These are phyloP conservation scores for Panzeria rudis DNA, from an alignment of 2,888 invertebrate species.

Conservation along the genomic window DNA sequence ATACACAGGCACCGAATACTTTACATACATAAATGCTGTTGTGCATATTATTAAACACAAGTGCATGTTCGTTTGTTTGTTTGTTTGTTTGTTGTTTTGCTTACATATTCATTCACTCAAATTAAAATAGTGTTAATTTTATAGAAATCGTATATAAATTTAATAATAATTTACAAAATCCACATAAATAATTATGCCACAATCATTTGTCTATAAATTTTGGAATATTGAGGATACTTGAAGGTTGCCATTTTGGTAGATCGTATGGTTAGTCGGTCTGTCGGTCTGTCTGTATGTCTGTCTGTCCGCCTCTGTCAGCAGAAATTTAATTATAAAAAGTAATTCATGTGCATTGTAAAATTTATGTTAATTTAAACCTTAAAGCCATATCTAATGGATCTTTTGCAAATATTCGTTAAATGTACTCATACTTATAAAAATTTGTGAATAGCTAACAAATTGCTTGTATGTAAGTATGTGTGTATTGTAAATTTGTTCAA, in stretches of 20 bases:
- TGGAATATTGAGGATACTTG: constrained; percentile 30
- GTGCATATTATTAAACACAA: background rate
- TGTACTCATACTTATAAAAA: background rate
- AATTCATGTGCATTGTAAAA: constrained; percentile 27
- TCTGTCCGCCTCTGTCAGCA: too few species aligned
- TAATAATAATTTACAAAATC: constrained; percentile 48
- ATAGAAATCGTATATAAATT: constrained; percentile 45
- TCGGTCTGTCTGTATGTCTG: background rate
- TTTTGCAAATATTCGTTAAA: constrained; percentile 30
- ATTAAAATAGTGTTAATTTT: constrained; percentile 61
- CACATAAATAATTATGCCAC: constrained; percentile 45
- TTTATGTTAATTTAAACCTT: constrained; percentile 54
- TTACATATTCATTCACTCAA: constrained; percentile 16
- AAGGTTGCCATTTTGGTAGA: constrained; percentile 23
- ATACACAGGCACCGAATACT: background rate
- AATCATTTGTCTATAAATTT: constrained; percentile 43
- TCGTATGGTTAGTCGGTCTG: background rate
- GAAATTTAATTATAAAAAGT: constrained; percentile 43
- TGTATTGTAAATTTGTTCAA: constrained; percentile 17
- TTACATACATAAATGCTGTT: background rate
- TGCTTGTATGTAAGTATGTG: background rate
- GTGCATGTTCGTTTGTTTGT: background rate
- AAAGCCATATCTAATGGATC: constrained; percentile 29
- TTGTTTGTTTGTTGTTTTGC: constrained; percentile 1
- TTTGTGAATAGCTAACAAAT: constrained; percentile 14